Evolutionary conservation across 2,888 invertebrate genomes (phyloP).

Genomic region (Drosophila helvetica): DNA sequence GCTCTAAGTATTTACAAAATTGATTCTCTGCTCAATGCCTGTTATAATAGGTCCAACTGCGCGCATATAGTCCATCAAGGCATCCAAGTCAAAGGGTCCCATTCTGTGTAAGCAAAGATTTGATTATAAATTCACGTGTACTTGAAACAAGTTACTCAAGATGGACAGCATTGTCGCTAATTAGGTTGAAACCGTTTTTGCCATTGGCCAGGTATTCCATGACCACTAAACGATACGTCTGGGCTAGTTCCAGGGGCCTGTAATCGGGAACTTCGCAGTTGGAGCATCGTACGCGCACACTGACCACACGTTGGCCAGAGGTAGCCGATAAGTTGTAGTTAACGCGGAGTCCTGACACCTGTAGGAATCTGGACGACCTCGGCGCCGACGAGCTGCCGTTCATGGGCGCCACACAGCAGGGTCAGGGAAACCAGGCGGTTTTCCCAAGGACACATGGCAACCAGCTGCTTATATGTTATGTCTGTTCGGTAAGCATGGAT

Average conservation of each 20-base stretch:
- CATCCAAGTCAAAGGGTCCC: constrained; percentile 78
- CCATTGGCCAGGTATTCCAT: constrained; percentile 88
- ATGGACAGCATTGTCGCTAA: constrained; percentile 80
- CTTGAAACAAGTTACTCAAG: constrained; percentile 54
- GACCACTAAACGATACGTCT: constrained; percentile 87
- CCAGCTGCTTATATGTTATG: constrained; percentile 88
- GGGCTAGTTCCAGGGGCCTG: constrained; percentile 85
- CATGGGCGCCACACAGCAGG: constrained; percentile 85
- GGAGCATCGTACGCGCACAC: constrained; percentile 86
- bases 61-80: constrained; percentile 69
- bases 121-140: too few species aligned
- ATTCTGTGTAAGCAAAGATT: constrained; percentile 40
- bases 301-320: constrained; percentile 86
- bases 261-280: constrained; percentile 88
- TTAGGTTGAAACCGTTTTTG: constrained; percentile 87
- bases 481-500: constrained; percentile 83
- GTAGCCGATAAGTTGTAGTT: constrained; percentile 86
- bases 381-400: constrained; percentile 47
- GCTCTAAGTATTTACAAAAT: constrained; percentile 27
- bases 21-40: constrained; percentile 69
- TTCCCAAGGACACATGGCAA: constrained; percentile 90
- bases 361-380: constrained; percentile 82
- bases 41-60: constrained; percentile 59
- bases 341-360: constrained; percentile 85
- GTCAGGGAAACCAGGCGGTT: constrained; percentile 90